Conservation (phyloP, 2,113 vertebrate genomes). For the Paedocypris sp. region DNA sequence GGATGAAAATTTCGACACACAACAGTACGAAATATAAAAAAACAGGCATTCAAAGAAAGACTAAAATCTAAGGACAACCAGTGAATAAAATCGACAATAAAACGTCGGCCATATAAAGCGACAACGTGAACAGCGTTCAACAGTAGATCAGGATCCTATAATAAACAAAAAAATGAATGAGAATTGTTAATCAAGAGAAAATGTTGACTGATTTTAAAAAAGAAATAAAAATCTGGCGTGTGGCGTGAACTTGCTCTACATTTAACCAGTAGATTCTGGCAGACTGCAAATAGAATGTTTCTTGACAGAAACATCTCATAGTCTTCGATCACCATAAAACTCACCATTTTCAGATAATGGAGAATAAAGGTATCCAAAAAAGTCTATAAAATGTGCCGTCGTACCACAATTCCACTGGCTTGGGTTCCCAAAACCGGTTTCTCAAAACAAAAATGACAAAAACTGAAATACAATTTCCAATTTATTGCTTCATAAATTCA, state of each 20-base stretch:
- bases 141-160: constrained; percentile 8
- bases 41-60: neutral
- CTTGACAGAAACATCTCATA: neutral
- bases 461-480: constrained; percentile 13
- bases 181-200: neutral
- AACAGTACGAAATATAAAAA: constrained; percentile 10
- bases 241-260: too few species aligned
- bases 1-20: neutral
- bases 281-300: too few species aligned
- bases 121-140: neutral
- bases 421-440: neutral
- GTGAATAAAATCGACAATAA: neutral
- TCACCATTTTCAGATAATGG: neutral
- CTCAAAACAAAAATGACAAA: constrained; percentile 23
- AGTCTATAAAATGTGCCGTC: neutral
- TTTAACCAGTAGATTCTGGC: too few species aligned
- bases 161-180: neutral
- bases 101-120: neutral
- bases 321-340: too few species aligned
- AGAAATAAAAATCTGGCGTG: neutral
- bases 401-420: constrained; percentile 1
- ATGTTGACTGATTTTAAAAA: constrained; percentile 28
- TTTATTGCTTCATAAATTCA: constrained; percentile 19
- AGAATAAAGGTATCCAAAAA: neutral
- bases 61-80: neutral